These are phyloP conservation scores for Neostethus bicornis DNA, from an alignment of 2,797 vertebrate species.

Conservation along the genomic window DNA sequence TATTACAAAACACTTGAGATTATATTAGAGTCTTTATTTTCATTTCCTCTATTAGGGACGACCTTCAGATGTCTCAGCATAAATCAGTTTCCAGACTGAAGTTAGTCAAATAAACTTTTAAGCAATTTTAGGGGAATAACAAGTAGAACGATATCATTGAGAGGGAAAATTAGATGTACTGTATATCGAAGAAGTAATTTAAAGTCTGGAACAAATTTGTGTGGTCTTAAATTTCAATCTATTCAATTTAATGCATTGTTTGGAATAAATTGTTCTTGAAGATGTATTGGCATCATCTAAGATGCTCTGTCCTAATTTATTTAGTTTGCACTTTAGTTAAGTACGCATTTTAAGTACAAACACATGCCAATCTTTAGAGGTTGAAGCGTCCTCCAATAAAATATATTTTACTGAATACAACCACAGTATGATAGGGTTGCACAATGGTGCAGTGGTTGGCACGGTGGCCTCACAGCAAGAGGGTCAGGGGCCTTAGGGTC, in stretches of 20 bases:
- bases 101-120: conserved; percentile 60
- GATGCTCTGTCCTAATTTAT: conserved; percentile 50
- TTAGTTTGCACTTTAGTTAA: conserved; percentile 43
- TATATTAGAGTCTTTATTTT: conserved; percentile 71
- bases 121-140: conserved; percentile 57
- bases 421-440: not conserved
- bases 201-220: conserved; percentile 48
- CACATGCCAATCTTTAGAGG: conserved; percentile 27
- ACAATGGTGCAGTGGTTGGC: too few species aligned
- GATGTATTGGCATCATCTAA: conserved; percentile 40
- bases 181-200: conserved; percentile 64
- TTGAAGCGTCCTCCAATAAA: conserved; percentile 41
- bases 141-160: too few species aligned
- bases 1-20: conserved; percentile 63
- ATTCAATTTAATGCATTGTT: conserved; percentile 44
- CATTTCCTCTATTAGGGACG: conserved; percentile 58
- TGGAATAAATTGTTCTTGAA: conserved; percentile 60
- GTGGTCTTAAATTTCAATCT: conserved; percentile 48
- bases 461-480: too few species aligned
- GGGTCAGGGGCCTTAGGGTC: too few species aligned
- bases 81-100: conserved; percentile 61
- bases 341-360: conserved; percentile 38
- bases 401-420: conserved; percentile 4
- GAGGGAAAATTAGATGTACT: conserved; percentile 61
- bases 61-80: conserved; percentile 66